Conservation (phyloP, 1,140 invertebrate genomes). For the Chironomus striatipennis region DNA sequence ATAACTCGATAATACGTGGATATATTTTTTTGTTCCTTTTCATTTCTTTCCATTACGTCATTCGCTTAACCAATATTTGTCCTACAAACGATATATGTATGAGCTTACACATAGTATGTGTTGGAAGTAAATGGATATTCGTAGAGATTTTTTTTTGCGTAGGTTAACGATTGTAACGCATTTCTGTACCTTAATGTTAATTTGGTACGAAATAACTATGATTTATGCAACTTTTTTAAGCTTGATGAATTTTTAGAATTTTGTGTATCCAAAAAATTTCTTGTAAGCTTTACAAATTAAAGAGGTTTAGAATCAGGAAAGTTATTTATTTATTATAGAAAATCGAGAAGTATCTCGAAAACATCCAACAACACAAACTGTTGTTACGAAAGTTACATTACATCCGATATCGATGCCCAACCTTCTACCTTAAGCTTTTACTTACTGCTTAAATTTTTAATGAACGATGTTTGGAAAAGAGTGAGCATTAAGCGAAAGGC, state of each 20-base stretch:
- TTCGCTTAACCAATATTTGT: conserved; percentile 6
- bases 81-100: background rate
- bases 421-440: background rate
- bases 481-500: background rate
- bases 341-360: background rate
- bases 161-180: too few species aligned
- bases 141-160: too few species aligned
- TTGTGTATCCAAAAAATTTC: too few species aligned
- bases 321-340: too few species aligned
- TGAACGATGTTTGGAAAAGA: background rate
- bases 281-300: too few species aligned
- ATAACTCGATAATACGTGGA: background rate
- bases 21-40: background rate
- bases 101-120: background rate
- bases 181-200: too few species aligned
- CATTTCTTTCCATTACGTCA: background rate
- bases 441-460: background rate
- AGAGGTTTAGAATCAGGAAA: background rate
- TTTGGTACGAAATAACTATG: too few species aligned
- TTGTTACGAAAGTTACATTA: too few species aligned
- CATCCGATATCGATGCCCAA: background rate
- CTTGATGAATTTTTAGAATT: too few species aligned
- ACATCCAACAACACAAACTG: too few species aligned
- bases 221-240: too few species aligned
- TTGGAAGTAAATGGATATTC: background rate